These are phyloP conservation scores for Drosophila nr. medialis DNA, from an alignment of 2,888 invertebrate genomes.

Conservation along the genomic window DNA sequence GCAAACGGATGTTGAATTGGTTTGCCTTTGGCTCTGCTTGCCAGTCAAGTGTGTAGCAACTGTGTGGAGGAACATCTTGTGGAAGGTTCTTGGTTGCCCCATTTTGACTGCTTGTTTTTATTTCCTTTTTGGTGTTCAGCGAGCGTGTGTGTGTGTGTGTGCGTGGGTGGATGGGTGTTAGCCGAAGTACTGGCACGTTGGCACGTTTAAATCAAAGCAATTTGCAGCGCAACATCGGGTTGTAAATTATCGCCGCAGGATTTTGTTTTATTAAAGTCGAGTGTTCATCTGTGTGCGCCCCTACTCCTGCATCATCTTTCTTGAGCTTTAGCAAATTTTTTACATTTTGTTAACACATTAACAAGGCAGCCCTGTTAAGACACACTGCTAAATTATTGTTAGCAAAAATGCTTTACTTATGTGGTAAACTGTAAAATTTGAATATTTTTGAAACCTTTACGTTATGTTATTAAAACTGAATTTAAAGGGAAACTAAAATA, in stretches of 20 bases:
- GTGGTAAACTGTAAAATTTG: background rate
- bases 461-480: no score
- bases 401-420: background rate
- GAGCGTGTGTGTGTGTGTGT: slow-evolving; percentile 17
- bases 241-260: slow-evolving; percentile 80
- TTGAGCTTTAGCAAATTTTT: slow-evolving; percentile 11
- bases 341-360: slow-evolving; percentile 4
- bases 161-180: slow-evolving; percentile 6
- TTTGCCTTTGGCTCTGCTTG: slow-evolving; percentile 72
- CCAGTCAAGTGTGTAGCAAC: slow-evolving; percentile 66
- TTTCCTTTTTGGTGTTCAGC: slow-evolving; percentile 53
- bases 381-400: background rate
- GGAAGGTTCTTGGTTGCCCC: slow-evolving; percentile 58
- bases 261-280: slow-evolving; percentile 78
- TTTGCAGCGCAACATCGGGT: slow-evolving; percentile 76
- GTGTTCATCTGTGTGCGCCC: slow-evolving; percentile 46
- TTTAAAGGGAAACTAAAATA: background rate
- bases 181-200: slow-evolving; percentile 65
- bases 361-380: background rate
- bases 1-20: slow-evolving; percentile 79
- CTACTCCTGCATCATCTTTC: slow-evolving; percentile 36
- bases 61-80: slow-evolving; percentile 64
- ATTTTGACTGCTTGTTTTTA: slow-evolving; percentile 77
- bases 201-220: slow-evolving; percentile 80
- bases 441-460: no score